These are phyloP conservation scores for Chrosomus eos DNA, from an alignment of 2,797 vertebrate species.

Conservation along the genomic window DNA sequence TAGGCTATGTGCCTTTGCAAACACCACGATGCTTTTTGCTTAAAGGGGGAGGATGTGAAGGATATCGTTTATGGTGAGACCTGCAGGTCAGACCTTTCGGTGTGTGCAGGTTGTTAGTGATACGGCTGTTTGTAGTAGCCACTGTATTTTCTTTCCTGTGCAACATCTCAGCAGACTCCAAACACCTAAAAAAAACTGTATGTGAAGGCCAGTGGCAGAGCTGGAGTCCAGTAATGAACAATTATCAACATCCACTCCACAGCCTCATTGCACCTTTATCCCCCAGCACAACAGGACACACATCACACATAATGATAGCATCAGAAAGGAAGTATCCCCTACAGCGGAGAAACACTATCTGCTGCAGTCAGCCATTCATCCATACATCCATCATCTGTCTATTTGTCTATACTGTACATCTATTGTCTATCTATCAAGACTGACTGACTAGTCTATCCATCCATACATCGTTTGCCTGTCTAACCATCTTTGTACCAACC, in stretches of 20 bases:
- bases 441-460: not conserved
- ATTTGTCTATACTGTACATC: not conserved
- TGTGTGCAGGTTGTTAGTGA: conserved; percentile 10
- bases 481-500: too few relatives aligned
- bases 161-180: conserved; percentile 16
- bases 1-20: not conserved
- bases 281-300: conserved; percentile 4
- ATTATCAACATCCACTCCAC: conserved; percentile 26
- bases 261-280: not conserved
- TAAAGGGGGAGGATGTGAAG: not conserved
- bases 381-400: not conserved
- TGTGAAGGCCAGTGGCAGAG: conserved; percentile 5
- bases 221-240: conserved; percentile 40
- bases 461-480: too few relatives aligned
- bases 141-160: not conserved
- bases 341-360: not conserved
- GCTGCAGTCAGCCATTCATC: not conserved
- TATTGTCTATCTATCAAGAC: not conserved
- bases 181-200: conserved; percentile 17
- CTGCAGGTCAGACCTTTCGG: conserved; percentile 1
- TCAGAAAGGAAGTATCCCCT: not conserved
- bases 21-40: not conserved
- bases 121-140: conserved; percentile 11
- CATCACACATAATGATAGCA: not conserved
- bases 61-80: conserved; percentile 5